Conservation (phyloP, 2,888 invertebrate genomes). For the Nemurella pictetii region DNA sequence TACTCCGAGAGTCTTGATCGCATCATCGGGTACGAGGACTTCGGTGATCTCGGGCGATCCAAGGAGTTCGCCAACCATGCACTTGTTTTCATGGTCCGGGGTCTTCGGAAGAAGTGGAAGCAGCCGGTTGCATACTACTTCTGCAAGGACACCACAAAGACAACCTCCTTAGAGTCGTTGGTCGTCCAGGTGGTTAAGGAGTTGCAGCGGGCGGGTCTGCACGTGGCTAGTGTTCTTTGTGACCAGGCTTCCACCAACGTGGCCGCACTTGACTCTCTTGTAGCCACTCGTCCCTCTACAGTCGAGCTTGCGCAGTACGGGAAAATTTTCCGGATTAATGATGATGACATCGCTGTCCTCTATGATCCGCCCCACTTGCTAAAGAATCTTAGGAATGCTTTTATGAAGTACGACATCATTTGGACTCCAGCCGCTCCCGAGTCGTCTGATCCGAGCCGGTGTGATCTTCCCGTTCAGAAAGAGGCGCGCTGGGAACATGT, state of each 20-base stretch:
- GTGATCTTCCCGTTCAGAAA: too few species aligned
- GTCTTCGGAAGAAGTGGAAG: slow-evolving; percentile 33
- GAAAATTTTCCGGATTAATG: slow-evolving; percentile 9
- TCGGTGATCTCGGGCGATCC: slow-evolving; percentile 28
- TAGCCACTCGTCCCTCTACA: background rate
- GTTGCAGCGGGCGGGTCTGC: slow-evolving; percentile 31
- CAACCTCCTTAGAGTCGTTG: slow-evolving; percentile 18
- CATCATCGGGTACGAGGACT: slow-evolving; percentile 36
- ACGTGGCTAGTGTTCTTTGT: slow-evolving; percentile 34
- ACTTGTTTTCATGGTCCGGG: slow-evolving; percentile 37
- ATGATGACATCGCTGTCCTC: slow-evolving; percentile 32
- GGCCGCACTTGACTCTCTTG: slow-evolving; percentile 14
- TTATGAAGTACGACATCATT: too few species aligned
- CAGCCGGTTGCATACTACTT: slow-evolving; percentile 36
- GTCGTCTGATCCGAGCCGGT: too few species aligned
- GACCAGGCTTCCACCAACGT: slow-evolving; percentile 35
- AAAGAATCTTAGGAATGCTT: slow-evolving; percentile 33
- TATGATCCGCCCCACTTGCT: slow-evolving; percentile 37
- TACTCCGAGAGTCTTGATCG: slow-evolving; percentile 24
- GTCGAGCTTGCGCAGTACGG: slow-evolving; percentile 3
- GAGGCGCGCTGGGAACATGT: too few species aligned
- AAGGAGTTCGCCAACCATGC: slow-evolving; percentile 36
- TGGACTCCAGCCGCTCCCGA: too few species aligned
- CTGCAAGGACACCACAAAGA: slow-evolving; percentile 31
- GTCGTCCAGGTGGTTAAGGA: slow-evolving; percentile 31